A percentile compares a stretch with the other conserved stretches of the same genome.
phyloP scores from a whole-genome alignment of 2,888 invertebrate genomes.

The Leptarthrus brevirostris region DNA sequence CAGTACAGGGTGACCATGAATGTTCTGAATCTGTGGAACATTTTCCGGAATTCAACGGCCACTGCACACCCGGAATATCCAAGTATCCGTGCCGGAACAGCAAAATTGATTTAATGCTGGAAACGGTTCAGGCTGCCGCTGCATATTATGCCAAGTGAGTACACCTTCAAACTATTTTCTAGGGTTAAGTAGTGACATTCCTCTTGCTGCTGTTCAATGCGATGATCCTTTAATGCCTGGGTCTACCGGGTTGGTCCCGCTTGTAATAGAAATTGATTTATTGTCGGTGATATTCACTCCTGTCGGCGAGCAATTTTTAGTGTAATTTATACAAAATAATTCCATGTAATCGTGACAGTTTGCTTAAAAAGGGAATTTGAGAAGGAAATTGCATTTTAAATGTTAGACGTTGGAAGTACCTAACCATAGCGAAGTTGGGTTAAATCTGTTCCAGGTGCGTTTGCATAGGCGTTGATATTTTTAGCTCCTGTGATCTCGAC shows the following conservation, averaged over 20 bases:
- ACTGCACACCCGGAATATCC: constrained; percentile 56
- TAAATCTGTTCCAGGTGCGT: too few species aligned
- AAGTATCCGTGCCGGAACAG: constrained; percentile 61
- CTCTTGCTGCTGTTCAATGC: neutral
- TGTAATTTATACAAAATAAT: too few species aligned
- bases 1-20: constrained; percentile 15
- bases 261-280: constrained; percentile 34
- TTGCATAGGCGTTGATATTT: too few species aligned
- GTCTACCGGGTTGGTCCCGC: neutral
- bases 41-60: constrained; percentile 43
- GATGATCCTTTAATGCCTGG: constrained; percentile 18
- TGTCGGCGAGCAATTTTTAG: too few species aligned
- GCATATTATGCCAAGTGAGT: constrained; percentile 63
- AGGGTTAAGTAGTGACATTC: constrained; percentile 31
- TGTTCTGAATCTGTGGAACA: constrained; percentile 29
- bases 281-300: neutral
- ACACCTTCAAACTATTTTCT: constrained; percentile 24
- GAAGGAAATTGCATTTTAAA: too few species aligned
- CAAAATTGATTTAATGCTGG: constrained; percentile 62
- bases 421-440: too few species aligned
- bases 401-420: too few species aligned
- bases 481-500: too few species aligned
- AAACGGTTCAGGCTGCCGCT: constrained; percentile 62
- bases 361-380: too few species aligned
- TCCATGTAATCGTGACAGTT: too few species aligned